Conservation (phyloP, 2,797 vertebrate genomes). For the Dermochelys coriacea region DNA sequence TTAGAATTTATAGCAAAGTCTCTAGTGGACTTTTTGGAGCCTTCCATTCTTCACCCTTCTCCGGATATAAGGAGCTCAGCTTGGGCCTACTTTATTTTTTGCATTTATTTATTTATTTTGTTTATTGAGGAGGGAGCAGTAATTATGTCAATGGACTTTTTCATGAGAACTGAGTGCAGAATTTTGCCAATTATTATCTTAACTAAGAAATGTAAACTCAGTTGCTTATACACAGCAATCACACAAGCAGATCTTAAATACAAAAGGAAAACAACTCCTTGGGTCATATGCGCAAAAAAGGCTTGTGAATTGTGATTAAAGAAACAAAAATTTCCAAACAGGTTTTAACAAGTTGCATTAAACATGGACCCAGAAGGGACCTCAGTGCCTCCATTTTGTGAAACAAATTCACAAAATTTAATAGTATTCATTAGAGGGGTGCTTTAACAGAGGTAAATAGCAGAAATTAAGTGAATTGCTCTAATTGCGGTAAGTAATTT, state of each 20-base stretch:
- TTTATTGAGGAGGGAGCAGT: too few relatives aligned
- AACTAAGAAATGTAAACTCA: background rate
- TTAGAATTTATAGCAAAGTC: too few relatives aligned
- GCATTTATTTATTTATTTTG: too few relatives aligned
- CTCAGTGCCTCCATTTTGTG: background rate
- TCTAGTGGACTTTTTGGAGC: too few relatives aligned
- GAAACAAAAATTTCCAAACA: background rate
- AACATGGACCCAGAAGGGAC: background rate
- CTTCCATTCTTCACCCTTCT: too few relatives aligned
- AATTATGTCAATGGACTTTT: background rate
- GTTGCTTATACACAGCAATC: background rate
- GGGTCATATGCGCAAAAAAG: background rate
- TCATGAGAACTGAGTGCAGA: background rate
- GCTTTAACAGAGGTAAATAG: background rate
- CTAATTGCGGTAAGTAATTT: background rate
- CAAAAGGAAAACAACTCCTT: background rate
- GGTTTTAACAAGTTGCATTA: background rate
- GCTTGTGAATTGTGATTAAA: background rate
- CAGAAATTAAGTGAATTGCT: background rate
- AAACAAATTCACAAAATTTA: background rate
- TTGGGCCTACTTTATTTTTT: background rate
- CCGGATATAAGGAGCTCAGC: too few relatives aligned
- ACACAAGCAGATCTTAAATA: background rate
- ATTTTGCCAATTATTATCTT: background rate
- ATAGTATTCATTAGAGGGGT: background rate